Percentiles rank a stretch among this genome's conserved stretches.
Evolutionary conservation across 2,797 vertebrate genomes (phyloP).

Genomic region (Rhincodon typus): DNA sequence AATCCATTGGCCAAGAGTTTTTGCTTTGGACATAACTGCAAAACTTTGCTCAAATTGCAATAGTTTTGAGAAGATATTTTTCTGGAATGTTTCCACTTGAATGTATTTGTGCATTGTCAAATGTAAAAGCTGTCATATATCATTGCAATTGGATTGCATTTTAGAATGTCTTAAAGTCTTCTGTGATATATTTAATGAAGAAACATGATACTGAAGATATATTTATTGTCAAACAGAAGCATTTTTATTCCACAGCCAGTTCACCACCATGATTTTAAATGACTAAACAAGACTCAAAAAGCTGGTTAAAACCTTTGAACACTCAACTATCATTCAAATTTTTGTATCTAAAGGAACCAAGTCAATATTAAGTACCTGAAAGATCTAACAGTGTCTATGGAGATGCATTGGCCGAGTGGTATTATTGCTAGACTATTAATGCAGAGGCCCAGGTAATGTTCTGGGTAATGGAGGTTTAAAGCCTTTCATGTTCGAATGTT

Average conservation of each 20-base stretch:
- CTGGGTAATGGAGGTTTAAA: too few species aligned
- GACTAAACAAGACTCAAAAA: background rate
- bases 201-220: background rate
- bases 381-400: background rate
- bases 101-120: background rate
- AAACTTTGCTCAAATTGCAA: background rate
- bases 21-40: background rate
- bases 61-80: background rate
- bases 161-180: background rate
- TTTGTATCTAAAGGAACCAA: too few species aligned
- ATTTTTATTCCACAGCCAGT: background rate
- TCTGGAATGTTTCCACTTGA: background rate
- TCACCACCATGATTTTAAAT: background rate
- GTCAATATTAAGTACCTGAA: background rate
- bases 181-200: background rate
- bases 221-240: background rate
- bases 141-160: background rate
- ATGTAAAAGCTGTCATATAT: background rate
- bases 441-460: too few species aligned
- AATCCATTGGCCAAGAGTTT: background rate
- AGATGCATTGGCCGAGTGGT: too few species aligned
- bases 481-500: too few species aligned
- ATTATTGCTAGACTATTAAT: too few species aligned
- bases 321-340: background rate
- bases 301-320: background rate